Evolutionary conservation across 2,113 vertebrate species (phyloP), one percentile per base, ranked within the genome.

Genomic region (Hippocampus guttulatus): DNA sequence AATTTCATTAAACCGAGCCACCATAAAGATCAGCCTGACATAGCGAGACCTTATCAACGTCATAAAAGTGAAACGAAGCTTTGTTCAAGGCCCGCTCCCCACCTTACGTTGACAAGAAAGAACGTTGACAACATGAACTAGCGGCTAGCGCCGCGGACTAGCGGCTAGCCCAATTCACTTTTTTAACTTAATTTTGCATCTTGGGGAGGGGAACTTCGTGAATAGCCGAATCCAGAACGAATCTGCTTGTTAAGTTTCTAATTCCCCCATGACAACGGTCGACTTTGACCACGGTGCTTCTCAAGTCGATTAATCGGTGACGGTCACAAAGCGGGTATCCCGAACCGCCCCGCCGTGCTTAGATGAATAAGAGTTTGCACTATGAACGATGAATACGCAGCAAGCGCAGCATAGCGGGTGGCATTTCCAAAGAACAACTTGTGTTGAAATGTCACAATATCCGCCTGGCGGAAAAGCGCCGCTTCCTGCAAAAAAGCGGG

Each of bases 401-500:
- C 63, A 14, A 64, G 21, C 12, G 38, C 20, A 1, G 40, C 63
- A 47, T 16, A 47, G 14, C 16, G 43, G 64, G 64, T 65, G 64
- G 47, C 64, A 65, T 65, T 65, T 65, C 14, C 16, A 65, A 47
- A 65, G 7, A 45, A 25, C 21, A 30, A 43, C 38, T n/a, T 4
- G 41, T 15, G 23, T 23, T 23, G 12, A 47, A 65, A 65, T 47
- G 43, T 65, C 64, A 64, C n/a, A 65, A 65, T 78, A 70, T 79
- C 58, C 76, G 75, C 25, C 16, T 76, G 80, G 68, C 51, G 49
- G 66, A 65, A 11, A 65, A 65, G n/a, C 23, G 40, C 63, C n/a
- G 25, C 64, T 65, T 47, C n/a, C 23, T 25, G 61, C 45, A 76
- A 81, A 38, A 38, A 89, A 88, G 67, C 84, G 76, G 87, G 87